Percentiles rank a stretch among this genome's conserved stretches.
Evolutionary conservation across 2,113 vertebrate species (phyloP).

Genomic region (Austrofundulus limnaeus): DNA sequence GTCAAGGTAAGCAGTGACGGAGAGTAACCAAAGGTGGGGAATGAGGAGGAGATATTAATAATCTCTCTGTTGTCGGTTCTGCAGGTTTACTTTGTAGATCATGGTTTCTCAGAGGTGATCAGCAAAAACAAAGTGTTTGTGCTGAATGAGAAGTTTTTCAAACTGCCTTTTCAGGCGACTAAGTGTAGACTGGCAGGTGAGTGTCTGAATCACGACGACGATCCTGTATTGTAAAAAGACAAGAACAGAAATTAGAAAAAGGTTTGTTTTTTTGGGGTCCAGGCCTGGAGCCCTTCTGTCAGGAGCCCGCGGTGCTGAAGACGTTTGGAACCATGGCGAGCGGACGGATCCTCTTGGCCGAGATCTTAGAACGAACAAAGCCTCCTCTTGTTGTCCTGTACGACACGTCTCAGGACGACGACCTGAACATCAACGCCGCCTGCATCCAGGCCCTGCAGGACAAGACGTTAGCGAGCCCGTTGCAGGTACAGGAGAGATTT

Average conservation of each 20-base stretch:
- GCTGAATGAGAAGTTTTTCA: slow-evolving; percentile 84
- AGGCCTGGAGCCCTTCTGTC: slow-evolving; percentile 90
- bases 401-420: slow-evolving; percentile 95
- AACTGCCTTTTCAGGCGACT: slow-evolving; percentile 89
- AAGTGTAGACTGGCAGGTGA: slow-evolving; percentile 95
- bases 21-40: background rate
- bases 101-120: slow-evolving; percentile 89
- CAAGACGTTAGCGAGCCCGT: slow-evolving; percentile 82
- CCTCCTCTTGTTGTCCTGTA: slow-evolving; percentile 90
- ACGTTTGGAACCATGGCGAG: slow-evolving; percentile 87
- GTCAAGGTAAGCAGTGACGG: slow-evolving; percentile 84
- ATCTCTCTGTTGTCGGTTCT: slow-evolving; percentile 1
- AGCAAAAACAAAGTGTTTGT: slow-evolving; percentile 86
- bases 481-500: slow-evolving; percentile 80
- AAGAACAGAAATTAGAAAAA: background rate
- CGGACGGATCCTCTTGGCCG: slow-evolving; percentile 90
- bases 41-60: background rate
- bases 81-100: slow-evolving; percentile 93
- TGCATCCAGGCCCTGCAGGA: slow-evolving; percentile 89
- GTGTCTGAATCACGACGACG: slow-evolving; percentile 8
- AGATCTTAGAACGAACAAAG: slow-evolving; percentile 87
- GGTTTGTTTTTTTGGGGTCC: background rate
- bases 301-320: slow-evolving; percentile 86
- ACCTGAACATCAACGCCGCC: slow-evolving; percentile 93
- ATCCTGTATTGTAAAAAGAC: too few species aligned